Base-by-base conservation (phyloP, 2,113 vertebrate genomes). In the Sinocyclocheilus anshuiensis region DNA sequence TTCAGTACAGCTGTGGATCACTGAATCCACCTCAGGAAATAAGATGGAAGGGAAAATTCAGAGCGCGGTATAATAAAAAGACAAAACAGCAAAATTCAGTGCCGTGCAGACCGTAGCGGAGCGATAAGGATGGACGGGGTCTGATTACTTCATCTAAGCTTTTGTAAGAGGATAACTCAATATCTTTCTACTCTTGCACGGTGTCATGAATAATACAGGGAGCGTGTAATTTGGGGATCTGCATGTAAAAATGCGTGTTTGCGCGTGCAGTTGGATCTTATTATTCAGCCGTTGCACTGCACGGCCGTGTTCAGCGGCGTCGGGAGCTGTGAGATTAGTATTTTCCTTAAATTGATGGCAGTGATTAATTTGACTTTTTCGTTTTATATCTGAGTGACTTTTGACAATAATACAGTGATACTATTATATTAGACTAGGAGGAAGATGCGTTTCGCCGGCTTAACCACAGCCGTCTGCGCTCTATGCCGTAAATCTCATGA, bases 321-420 rank as follows among this genome's bases (percentile, higher is more conserved):
- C 76, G 42, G 71, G 63, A 48, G 61, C 87, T 76, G 59, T 75
- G 79, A 88, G 87, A 88, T 88, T 86, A 86, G 42, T 77, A 78
- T 74, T 63, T 48, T 67, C 86, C 48, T 71, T 87, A 77, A 86
- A 89, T 59, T 83, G 82, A 33, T 77, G 63, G 26, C 84, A 86
- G 84, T 86, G 87, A 88, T 86, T 88, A 86, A 86, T 83, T 76
- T 59, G 33, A 69, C 79, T 83, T 86, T 36, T 83, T 83, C 22
- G 18, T 83, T 82, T 72, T 77, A 76, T 71, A 72, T 72, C 77
- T 55, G 57, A 88, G 71, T 82, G 74, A 81, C 79, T 82, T 81
- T 75, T 63, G 69, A 88, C 84, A 86, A 67, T 86, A 81, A 86
- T 82, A 50, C 59, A 59, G 80, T 86, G 81, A 59, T 81, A 77